phyloP scores from a whole-genome alignment of 30 jellyfish, hydroid and myxozoan genomes.

The Hydractinia symbiolongicarpus region DNA sequence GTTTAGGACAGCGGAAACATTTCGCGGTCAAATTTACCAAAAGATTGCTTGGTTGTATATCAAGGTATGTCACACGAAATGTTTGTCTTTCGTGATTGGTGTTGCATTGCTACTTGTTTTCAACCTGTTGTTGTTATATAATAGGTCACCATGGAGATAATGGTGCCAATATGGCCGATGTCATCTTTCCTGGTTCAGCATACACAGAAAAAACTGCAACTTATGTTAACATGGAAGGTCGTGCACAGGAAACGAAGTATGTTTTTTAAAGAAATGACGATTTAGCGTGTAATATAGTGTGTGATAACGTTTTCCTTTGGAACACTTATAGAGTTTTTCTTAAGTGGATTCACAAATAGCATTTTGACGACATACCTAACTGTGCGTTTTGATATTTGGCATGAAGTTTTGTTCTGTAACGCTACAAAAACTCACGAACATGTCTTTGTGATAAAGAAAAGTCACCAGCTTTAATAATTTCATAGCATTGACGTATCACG shows the following conservation, averaged over 20 bases:
- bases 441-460: no score
- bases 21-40: conserved; percentile 56
- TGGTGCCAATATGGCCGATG: conserved; percentile 92
- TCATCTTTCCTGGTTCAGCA: conserved; percentile 95
- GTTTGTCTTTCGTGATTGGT: neutral
- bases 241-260: conserved; percentile 95
- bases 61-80: conserved; percentile 53
- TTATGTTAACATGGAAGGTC: conserved; percentile 94
- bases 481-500: no score
- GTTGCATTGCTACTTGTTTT: no score
- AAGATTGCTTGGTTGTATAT: conserved; percentile 82
- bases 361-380: no score
- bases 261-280: neutral
- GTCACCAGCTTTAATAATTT: no score
- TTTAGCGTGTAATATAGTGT: neutral
- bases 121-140: neutral
- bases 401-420: no score
- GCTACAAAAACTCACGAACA: no score
- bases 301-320: no score
- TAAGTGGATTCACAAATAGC: no score
- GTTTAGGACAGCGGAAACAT: conserved; percentile 67
- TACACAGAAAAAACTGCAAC: conserved; percentile 91
- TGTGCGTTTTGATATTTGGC: no score
- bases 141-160: conserved; percentile 97
- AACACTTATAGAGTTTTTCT: no score